Evolutionary conservation across 2,797 vertebrate species (phyloP).

Genomic region (Leptodactylus fallax): DNA sequence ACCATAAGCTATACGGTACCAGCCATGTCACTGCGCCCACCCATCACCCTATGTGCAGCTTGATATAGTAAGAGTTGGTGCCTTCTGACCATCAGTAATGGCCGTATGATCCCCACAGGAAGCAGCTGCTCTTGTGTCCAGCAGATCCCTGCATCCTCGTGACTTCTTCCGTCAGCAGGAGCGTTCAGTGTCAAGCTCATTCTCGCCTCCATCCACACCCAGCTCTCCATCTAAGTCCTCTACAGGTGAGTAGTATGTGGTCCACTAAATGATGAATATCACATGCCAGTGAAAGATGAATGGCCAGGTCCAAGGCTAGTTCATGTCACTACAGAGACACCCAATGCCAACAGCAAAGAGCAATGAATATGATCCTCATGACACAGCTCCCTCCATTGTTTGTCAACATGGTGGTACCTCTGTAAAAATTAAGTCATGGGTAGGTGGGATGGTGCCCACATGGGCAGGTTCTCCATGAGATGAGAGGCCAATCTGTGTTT

Average conservation of each 20-base stretch:
- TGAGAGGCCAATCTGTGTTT: neutral
- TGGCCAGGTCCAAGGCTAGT: neutral
- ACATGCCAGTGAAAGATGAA: neutral
- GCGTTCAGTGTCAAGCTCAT: slow-evolving; percentile 65
- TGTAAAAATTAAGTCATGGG: neutral
- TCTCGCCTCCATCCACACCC: slow-evolving; percentile 73
- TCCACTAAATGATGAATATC: no score
- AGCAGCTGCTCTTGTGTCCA: slow-evolving; percentile 81
- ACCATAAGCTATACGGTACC: no score
- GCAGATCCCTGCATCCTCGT: slow-evolving; percentile 81
- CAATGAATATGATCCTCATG: neutral
- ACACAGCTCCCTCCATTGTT: neutral
- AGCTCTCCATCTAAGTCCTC: slow-evolving; percentile 71
- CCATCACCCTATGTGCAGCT: no score
- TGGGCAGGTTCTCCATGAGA: neutral
- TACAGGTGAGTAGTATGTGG: slow-evolving; percentile 64
- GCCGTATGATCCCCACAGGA: slow-evolving; percentile 72
- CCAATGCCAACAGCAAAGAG: neutral
- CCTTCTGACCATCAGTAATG: neutral
- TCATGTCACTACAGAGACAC: neutral
- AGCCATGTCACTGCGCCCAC: no score
- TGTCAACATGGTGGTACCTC: neutral
- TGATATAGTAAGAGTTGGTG: neutral
- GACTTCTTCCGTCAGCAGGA: slow-evolving; percentile 82
- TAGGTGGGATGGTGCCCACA: neutral